Conservation (phyloP, 64 coral and sea anemone species). For the Astreopora myriophthalma region DNA sequence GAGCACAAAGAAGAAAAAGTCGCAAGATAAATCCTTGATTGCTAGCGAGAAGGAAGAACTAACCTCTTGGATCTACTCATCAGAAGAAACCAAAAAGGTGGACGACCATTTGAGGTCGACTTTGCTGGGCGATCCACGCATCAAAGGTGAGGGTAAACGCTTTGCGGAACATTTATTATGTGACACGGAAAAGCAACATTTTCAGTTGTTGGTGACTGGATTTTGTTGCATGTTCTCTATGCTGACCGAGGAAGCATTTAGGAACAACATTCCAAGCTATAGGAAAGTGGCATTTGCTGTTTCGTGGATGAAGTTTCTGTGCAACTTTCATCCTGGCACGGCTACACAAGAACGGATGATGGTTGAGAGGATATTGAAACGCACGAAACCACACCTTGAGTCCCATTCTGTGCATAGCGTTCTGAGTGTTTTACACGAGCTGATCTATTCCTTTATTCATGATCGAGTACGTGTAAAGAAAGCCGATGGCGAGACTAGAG, state of each 20-base stretch:
- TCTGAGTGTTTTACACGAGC: neutral
- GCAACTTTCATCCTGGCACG: neutral
- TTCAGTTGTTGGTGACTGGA: neutral
- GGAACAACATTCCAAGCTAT: neutral
- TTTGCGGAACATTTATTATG: neutral
- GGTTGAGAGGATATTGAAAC: neutral
- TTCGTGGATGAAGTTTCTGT: neutral
- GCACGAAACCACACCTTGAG: neutral
- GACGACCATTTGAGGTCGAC: neutral
- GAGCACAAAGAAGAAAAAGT: neutral
- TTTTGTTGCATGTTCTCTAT: neutral
- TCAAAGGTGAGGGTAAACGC: neutral
- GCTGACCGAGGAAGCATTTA: neutral
- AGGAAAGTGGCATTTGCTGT: neutral
- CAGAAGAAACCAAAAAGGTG: neutral
- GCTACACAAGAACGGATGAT: neutral
- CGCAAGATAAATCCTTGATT: neutral
- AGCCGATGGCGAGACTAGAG: neutral
- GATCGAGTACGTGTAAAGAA: neutral
- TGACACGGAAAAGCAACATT: neutral
- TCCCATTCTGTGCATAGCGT: neutral
- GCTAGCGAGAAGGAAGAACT: neutral
- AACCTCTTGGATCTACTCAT: neutral
- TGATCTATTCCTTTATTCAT: neutral
- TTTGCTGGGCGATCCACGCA: neutral